Conservation (phyloP, 2,113 vertebrate species). For the Microtus ochrogaster region DNA sequence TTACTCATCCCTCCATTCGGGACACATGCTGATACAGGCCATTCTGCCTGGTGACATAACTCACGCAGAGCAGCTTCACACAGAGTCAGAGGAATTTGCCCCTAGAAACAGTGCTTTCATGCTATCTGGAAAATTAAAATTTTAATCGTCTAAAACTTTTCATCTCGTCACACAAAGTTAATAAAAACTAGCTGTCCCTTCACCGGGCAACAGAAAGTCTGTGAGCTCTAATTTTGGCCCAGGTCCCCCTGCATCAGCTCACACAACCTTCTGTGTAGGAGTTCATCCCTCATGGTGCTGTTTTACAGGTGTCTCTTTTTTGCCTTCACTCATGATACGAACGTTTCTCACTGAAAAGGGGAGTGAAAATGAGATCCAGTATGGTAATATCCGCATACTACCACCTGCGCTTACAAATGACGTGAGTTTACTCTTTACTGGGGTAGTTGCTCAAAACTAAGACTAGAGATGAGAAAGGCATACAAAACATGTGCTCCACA, state of each 20-base stretch:
- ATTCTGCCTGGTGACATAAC: conserved; percentile 69
- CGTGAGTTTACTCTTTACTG: background rate
- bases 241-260: too few relatives aligned
- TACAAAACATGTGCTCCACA: background rate
- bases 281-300: background rate
- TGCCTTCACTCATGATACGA: background rate
- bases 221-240: background rate
- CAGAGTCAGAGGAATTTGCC: conserved; percentile 32
- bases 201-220: background rate
- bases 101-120: conserved; percentile 61
- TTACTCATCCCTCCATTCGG: conserved; percentile 69
- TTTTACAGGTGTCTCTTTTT: background rate
- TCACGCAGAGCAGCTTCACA: background rate
- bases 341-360: conserved; percentile 19
- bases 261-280: too few relatives aligned
- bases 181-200: background rate
- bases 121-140: conserved; percentile 58
- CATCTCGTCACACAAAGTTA: conserved; percentile 17
- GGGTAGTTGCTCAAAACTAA: background rate
- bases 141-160: conserved; percentile 53
- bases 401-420: background rate
- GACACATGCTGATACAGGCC: conserved; percentile 38
- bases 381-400: background rate
- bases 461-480: background rate
- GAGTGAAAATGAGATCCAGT: background rate